Base-by-base conservation (phyloP, 2,888 invertebrate genomes). In the Apodemia hepburni region DNA sequence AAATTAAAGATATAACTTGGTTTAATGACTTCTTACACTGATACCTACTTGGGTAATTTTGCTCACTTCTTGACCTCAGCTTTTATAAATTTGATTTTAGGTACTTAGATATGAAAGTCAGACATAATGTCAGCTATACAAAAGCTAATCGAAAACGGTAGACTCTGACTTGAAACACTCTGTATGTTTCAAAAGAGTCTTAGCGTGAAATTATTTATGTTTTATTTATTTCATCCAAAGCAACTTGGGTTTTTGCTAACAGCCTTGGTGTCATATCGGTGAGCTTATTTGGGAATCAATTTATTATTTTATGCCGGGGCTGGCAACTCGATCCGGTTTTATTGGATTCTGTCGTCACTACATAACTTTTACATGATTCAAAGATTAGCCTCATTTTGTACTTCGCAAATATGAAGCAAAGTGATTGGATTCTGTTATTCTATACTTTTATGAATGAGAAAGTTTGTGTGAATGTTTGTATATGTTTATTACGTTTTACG, bases 341-440 rank as follows among this genome's bases (percentile, higher is more conserved):
- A 57, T 27, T 57, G 54, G 27, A 15, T 57, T 29, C 54, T 57
- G 29, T 57, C 27, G 54, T 27, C 54, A 29, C 54, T 54, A 54
- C 22, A 54, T 54, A 54, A 15, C 27, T 54, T 54, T 54, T 29
- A 54, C 29, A 54, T 54, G 54, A 54, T 54, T 54, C 54, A 54
- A 27, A 54, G 54, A 54, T 15, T 27, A 54, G 54, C 54, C 54
- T 54, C 54, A 54, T 54, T 54, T 27, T 54, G 15, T 27, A 54
- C 54, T 54, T 54, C 45, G n/a, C n/a, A 45, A 45, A 45, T n/a
- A 7, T 45, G 45, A 45, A 11, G 27, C 27, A 6, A 54, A 15
- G 12, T 27, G 29, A 27, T 5, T 54, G 27, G 27, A 27, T 54
- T 27, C 12, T 45, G 42, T 2, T 45, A 7, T 45, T n/a, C 15